phyloP scores from a whole-genome alignment of 2,888 invertebrate species.

The Herminia tarsipennalis region DNA sequence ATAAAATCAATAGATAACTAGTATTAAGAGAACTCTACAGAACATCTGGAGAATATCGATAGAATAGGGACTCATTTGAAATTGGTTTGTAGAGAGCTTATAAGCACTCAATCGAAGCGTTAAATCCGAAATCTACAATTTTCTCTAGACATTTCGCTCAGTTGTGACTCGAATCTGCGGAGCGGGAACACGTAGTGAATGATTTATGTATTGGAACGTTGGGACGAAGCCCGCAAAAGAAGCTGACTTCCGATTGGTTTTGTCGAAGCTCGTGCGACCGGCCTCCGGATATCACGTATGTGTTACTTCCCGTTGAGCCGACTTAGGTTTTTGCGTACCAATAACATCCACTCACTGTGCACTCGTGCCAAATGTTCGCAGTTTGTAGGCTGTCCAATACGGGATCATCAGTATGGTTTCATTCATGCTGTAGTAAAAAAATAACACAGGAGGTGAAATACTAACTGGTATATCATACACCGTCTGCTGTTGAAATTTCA shows the following conservation, averaged over 20 bases:
- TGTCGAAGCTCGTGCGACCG: constrained; percentile 49
- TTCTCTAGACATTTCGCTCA: neutral
- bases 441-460: no score
- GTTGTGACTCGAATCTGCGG: constrained; percentile 2
- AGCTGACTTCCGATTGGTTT: constrained; percentile 64
- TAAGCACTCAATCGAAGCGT: no score
- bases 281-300: constrained; percentile 72
- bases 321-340: constrained; percentile 53
- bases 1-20: no score
- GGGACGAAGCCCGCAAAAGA: constrained; percentile 41
- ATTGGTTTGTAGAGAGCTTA: no score
- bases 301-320: constrained; percentile 60
- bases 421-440: constrained; percentile 1
- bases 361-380: constrained; percentile 26
- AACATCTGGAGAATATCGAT: no score
- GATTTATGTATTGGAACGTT: constrained; percentile 26
- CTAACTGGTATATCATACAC: no score
- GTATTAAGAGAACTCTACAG: no score
- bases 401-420: constrained; percentile 24
- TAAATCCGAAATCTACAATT: neutral
- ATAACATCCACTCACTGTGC: constrained; percentile 26
- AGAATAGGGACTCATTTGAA: no score
- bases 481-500: no score
- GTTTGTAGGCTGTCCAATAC: constrained; percentile 15
- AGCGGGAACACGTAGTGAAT: constrained; percentile 25